Base-by-base conservation (phyloP, 2,113 vertebrate species). In the Cyanistes caeruleus region DNA sequence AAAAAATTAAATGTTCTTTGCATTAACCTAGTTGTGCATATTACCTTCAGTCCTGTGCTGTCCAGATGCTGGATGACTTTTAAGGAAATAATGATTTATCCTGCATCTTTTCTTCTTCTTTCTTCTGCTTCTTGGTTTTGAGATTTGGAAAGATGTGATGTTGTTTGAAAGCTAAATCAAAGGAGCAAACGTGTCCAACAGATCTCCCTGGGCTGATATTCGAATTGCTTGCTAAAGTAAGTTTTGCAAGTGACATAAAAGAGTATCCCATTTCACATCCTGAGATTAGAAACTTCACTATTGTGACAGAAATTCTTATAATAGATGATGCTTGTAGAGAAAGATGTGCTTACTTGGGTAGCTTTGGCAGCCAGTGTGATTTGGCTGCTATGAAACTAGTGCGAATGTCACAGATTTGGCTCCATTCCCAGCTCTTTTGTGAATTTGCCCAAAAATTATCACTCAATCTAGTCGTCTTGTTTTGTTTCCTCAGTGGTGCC, bases 381-480 rank as follows among this genome's bases (percentile, higher is more conserved):
- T 87, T 91, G 75, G 83, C 83, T 90, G 52, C 78, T 56, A 35
- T 30, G 51, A 73, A 85, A 83, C 35, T 55, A 41, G 28, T 35
- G 43, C 4, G 35, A 83, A 87, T 80, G 82, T 86, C 84, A 84
- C 37, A 88, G 56, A 78, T 52, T 90, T 94, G 95, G 93, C 90
- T 93, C 49, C 25, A 27, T 78, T 96, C 87, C 85, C 6, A 2
- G 62, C 27, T 91, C 87, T 44, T 94, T 90, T 83, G 83, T 72
- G 76, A 95, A 91, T 48, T 95, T 94, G 92, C 82, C 63, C 63
- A 90, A 90, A 90, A 95, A 68, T 94, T 89, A 92, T 80, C 75
- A 67, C 75, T 93, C 75, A 88, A 33, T 77, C 70, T 62, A 73
- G 37, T 63, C 46, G 33, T 74, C 77, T 58, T 84, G 53, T 58